Evolutionary conservation across 1,140 invertebrate genomes (phyloP).

Genomic region (Heliothis virescens): DNA sequence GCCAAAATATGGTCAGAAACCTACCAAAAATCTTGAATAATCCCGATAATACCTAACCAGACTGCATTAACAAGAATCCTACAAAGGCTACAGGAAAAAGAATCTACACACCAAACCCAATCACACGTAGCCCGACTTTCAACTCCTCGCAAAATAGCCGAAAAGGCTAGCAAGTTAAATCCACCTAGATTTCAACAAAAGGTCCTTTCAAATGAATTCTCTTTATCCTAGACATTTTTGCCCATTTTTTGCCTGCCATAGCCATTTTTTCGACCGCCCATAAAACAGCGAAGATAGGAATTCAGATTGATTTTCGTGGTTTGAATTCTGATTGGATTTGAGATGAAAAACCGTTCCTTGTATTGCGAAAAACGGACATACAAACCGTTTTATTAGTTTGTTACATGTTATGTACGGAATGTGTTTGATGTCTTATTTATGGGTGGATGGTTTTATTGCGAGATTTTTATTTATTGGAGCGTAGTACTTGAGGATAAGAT

Average conservation of each 20-base stretch:
- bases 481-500: not conserved
- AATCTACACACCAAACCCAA: too few species aligned
- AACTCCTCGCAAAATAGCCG: too few species aligned
- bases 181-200: not conserved
- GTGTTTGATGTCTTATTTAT: constrained; percentile 13
- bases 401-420: constrained; percentile 14
- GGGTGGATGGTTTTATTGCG: not conserved
- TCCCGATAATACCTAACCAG: too few species aligned
- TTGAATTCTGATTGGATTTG: constrained; percentile 26
- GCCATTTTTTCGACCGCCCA: constrained; percentile 8
- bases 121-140: too few species aligned
- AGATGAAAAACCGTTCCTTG: constrained; percentile 30
- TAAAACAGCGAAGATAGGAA: constrained; percentile 7
- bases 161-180: too few species aligned
- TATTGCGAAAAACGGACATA: not conserved
- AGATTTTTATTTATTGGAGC: constrained; percentile 14
- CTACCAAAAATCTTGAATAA: too few species aligned
- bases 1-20: too few species aligned
- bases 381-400: constrained; percentile 5
- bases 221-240: constrained; percentile 2
- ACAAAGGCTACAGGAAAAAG: too few species aligned
- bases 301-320: constrained; percentile 30
- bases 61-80: too few species aligned
- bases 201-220: not conserved
- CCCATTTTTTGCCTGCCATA: not conserved